Evolutionary conservation across 2,888 invertebrate genomes (phyloP).

Genomic region (Hirtodrosophila cameraria): DNA sequence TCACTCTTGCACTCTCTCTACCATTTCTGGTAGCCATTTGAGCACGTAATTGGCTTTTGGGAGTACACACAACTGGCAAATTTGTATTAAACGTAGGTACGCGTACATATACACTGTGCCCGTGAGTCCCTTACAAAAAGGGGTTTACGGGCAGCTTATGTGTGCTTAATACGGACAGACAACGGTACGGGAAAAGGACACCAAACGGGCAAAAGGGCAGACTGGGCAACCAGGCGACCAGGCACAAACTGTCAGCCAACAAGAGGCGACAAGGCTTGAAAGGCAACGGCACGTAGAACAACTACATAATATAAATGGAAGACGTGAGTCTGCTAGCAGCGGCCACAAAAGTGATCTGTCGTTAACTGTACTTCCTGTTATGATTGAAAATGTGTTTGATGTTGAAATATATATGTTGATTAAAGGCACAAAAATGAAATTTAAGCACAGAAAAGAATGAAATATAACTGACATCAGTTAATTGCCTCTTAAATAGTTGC

Average conservation of each 20-base stretch:
- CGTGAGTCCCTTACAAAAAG: conserved; percentile 49
- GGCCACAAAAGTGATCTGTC: conserved; percentile 13
- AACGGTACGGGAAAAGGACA: not conserved
- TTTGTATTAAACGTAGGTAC: conserved; percentile 72
- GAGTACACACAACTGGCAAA: conserved; percentile 68
- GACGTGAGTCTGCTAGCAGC: not conserved
- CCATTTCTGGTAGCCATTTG: conserved; percentile 52
- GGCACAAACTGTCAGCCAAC: not conserved
- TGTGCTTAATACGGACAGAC: conserved; percentile 60
- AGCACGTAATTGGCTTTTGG: conserved; percentile 78
- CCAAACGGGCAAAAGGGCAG: conserved; percentile 19
- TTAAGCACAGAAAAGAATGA: not conserved
- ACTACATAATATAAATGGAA: conserved; percentile 27
- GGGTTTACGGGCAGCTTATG: conserved; percentile 74
- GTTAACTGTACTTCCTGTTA: conserved; percentile 40
- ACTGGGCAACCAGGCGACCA: not conserved
- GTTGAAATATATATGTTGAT: conserved; percentile 15
- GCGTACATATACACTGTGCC: conserved; percentile 26
- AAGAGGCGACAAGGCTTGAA: conserved; percentile 55
- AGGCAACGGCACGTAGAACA: conserved; percentile 49
- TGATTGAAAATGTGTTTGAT: conserved; percentile 45
- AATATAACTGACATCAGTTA: not conserved
- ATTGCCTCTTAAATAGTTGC: no score
- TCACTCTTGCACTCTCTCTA: not conserved
- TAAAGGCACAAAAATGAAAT: not conserved